Base-by-base conservation (phyloP, 2,888 invertebrate genomes). In the Agrochola circellaris region DNA sequence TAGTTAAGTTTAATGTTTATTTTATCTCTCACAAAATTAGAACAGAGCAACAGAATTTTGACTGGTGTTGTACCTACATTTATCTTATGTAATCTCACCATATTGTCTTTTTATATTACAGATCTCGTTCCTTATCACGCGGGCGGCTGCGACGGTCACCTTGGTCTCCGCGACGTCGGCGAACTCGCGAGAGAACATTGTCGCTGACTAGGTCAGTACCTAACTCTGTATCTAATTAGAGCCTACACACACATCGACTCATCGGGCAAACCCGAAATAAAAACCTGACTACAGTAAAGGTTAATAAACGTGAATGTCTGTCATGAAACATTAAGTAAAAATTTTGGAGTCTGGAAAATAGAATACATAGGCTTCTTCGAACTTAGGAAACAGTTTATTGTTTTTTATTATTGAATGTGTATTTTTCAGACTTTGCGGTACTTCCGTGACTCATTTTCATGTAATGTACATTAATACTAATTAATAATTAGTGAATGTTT, bases 111-210 rank as follows among this genome's bases (percentile, higher is more conserved):
- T 73, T 45, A 76, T 70, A 66, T 88, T 88, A 34, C 95, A 98
- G 98, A 92, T 98, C 98, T 85, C 97, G 98, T 82, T 98, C 98
- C 30, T 94, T 97, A 84, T 98, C 98, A 48, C 97, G 93, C 94
- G 97, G 93, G 89, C 97, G 91, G 90, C 93, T 94, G 92, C 95
- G 96, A 1, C 94, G 96, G 9, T 96, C 96, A 81, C 96, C 96
- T 54, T 95, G 95, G 95, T 96, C 96, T 51, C 96, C 96, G 68
- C 92, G 96, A 23, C 94, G 96, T 30, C 93, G 95, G 11, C 95
- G 96, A 73, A 92, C 95, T 23, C 93, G 96, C 3, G 96, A 96
- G 38, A 89, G 96, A 64, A 94, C 95, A 6, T 85, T 96, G 66
- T 96, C 96, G 0, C 89, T 96, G 60, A 94, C 96, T 13, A 92